These are phyloP conservation scores for Pollicipes pollicipes DNA, from an alignment of 1,140 invertebrate species.

Conservation along the genomic window DNA sequence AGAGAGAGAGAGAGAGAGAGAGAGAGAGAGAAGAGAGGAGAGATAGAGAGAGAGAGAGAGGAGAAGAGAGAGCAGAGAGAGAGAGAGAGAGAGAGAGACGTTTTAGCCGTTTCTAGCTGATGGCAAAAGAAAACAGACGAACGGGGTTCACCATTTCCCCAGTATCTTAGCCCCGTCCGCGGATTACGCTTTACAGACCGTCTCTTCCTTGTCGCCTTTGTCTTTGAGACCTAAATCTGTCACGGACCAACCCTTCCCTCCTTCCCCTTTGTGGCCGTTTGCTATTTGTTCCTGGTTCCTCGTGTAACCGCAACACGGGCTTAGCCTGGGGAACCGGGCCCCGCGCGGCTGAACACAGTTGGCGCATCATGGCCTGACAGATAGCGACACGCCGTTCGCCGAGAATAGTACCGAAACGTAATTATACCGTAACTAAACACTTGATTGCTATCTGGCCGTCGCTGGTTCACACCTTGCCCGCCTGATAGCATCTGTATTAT, in stretches of 20 bases:
- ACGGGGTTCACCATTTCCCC: no score
- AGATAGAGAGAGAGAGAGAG: no score
- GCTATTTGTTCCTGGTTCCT: background rate
- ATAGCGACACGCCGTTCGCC: background rate
- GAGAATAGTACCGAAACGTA: background rate
- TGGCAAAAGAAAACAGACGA: no score
- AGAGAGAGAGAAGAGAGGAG: no score
- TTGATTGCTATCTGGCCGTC: background rate
- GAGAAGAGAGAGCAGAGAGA: no score
- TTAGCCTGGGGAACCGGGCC: background rate
- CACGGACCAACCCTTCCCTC: background rate
- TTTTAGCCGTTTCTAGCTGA: no score
- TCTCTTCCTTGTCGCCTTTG: background rate
- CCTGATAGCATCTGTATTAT: background rate
- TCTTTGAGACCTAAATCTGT: slow-evolving; percentile 2
- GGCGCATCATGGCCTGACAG: background rate
- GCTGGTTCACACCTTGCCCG: background rate
- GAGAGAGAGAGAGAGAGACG: no score
- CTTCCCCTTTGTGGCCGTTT: background rate
- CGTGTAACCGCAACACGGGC: background rate
- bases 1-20: no score
- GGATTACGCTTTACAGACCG: background rate
- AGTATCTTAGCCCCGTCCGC: background rate
- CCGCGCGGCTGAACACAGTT: background rate
- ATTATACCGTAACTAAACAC: slow-evolving; percentile 2